A percentile compares a stretch with the other conserved stretches of the same genome.
Evolutionary conservation across 2,888 invertebrate genomes (phyloP).

Genomic region (Drosophila hamatofila): DNA sequence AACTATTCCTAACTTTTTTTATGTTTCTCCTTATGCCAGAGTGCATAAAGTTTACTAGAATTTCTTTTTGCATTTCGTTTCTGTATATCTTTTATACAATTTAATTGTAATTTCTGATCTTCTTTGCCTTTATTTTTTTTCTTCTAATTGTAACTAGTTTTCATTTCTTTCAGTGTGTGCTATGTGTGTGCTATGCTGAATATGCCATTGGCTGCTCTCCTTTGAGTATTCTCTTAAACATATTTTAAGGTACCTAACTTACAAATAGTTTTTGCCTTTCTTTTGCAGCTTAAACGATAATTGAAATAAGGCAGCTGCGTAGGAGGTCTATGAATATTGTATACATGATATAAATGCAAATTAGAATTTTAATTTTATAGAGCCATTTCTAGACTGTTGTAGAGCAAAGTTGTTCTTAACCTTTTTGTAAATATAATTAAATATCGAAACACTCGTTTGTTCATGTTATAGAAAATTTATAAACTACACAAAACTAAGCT

Average conservation of each 20-base stretch:
- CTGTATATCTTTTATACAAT: constrained; percentile 64
- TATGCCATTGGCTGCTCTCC: constrained; percentile 38
- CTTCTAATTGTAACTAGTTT: constrained; percentile 57
- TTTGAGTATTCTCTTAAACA: constrained; percentile 42
- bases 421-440: background rate
- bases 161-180: constrained; percentile 40
- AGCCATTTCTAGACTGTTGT: background rate
- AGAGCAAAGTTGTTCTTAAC: background rate
- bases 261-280: constrained; percentile 79
- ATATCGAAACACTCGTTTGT: background rate
- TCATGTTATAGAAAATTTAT: background rate
- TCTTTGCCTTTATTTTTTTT: constrained; percentile 44
- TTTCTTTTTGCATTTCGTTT: constrained; percentile 18
- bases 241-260: constrained; percentile 84
- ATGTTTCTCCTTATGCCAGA: constrained; percentile 36
- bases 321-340: background rate
- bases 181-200: constrained; percentile 47
- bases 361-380: background rate
- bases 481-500: background rate
- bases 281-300: constrained; percentile 8
- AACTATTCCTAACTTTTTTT: constrained; percentile 43
- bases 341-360: constrained; percentile 6
- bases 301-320: background rate
- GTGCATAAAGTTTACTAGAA: constrained; percentile 20
- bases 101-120: constrained; percentile 72